Evolutionary conservation across 2,888 invertebrate genomes (phyloP).

Genomic region (Balanococcus diminutus): DNA sequence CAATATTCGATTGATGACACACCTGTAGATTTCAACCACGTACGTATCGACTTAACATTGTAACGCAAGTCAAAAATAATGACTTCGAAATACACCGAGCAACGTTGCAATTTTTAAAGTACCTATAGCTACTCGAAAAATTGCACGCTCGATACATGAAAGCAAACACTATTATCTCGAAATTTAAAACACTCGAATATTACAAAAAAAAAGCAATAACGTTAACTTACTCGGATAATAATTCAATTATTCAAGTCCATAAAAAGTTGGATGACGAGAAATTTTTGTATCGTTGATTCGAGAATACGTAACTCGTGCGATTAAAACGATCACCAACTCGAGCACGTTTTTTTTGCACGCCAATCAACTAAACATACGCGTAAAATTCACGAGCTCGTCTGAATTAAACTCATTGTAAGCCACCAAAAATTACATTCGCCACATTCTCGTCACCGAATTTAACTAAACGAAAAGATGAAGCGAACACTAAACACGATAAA

Average conservation of each 20-base stretch:
- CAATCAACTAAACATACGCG: neutral
- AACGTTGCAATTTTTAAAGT: neutral
- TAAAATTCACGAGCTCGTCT: neutral
- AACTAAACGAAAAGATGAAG: neutral
- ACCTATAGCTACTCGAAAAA: neutral
- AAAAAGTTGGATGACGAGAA: neutral
- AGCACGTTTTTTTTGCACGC: neutral
- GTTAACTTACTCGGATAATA: neutral
- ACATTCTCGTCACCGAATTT: neutral
- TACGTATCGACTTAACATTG: neutral
- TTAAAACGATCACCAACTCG: neutral
- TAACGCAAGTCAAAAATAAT: neutral
- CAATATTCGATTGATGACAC: neutral
- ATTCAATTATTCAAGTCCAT: neutral
- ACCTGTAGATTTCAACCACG: neutral
- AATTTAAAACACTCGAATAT: neutral
- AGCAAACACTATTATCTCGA: neutral
- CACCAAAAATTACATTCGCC: neutral
- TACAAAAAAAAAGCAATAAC: neutral
- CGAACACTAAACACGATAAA: neutral
- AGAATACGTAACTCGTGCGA: too few species aligned
- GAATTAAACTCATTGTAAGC: neutral
- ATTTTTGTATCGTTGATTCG: too few species aligned
- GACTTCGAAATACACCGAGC: neutral
- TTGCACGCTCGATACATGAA: neutral